Evolutionary conservation across 1,140 invertebrate genomes (phyloP).

Genomic region (Andrena cerasifolii): DNA sequence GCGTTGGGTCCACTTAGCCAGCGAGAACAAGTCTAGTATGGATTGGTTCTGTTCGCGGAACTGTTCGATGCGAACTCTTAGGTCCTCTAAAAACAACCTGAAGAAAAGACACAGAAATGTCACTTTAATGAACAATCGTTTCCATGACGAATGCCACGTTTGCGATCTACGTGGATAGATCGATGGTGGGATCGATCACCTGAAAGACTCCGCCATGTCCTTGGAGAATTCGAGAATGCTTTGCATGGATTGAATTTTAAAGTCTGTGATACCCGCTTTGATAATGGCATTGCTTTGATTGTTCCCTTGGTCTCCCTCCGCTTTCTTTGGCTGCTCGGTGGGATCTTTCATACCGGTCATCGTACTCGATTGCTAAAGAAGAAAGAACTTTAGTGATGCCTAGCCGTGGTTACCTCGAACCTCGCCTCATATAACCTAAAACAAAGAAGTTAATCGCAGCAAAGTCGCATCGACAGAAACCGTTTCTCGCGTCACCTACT

Average conservation of each 20-base stretch:
- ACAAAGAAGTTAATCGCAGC: neutral
- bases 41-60: slow-evolving; percentile 79
- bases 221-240: slow-evolving; percentile 17
- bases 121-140: neutral
- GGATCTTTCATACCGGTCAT: slow-evolving; percentile 68
- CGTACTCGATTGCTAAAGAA: slow-evolving; percentile 69
- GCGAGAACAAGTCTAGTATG: slow-evolving; percentile 22
- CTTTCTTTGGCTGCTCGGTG: slow-evolving; percentile 4
- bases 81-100: slow-evolving; percentile 22
- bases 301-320: neutral
- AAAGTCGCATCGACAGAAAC: neutral
- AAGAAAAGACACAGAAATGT: neutral
- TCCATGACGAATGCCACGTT: no score
- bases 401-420: neutral
- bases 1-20: slow-evolving; percentile 59
- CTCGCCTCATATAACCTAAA: neutral
- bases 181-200: slow-evolving; percentile 11
- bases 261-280: slow-evolving; percentile 1
- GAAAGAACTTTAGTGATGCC: neutral
- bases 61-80: slow-evolving; percentile 48
- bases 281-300: neutral
- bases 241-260: slow-evolving; percentile 11
- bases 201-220: slow-evolving; percentile 8
- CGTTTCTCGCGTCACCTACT: neutral
- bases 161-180: neutral